Base-by-base conservation (phyloP, 2,888 invertebrate species). In the Drosophila silvestris region DNA sequence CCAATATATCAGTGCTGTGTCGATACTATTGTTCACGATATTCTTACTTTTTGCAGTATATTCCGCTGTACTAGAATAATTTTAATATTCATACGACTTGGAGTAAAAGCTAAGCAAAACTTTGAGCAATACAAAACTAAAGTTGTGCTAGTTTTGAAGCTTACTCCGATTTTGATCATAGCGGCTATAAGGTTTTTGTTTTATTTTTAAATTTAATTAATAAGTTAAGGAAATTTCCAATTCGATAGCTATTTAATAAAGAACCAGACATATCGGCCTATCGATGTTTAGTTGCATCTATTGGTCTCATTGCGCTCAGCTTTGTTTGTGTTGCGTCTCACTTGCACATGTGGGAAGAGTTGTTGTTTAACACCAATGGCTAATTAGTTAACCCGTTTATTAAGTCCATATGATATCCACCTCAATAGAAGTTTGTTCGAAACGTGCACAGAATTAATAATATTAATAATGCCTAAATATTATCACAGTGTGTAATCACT, bases 301-400 rank as follows among this genome's bases (percentile, higher is more conserved):
- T 37, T 53, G 19, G 67, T 33, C 58, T 66, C 59, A 53, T 32
- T 57, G 14, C 28, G 12, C 28, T 35, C 35, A 22, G 44, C 78
- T 66, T 80, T 80, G 81, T 81, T 81, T 80, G 64, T 80, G 81
- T 77, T 80, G 73, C 56, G 72, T 79, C 81, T 79, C 81, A 19
- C 70, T 80, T 63, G 52, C 78, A 57, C 62, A 65, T 60, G 41
- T 51, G 19, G 19, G 33, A 57, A 22, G 61, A 62, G 64, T 77
- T 81, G 72, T 73, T 81, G 81, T 71, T 77, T 50, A 66, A 68
- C 65, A 65, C 64, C 37, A 41, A 44, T 51, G 26, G 30, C 26
- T 63, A 54, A 53, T 61, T 60, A 57, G 26, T 53, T 67, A 64
- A 30, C 32, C 56, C 53, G 22, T 30, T 16, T 19, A 30, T 51